Evolutionary conservation across 2,797 vertebrate species (phyloP).

Genomic region (Staurois parvus): DNA sequence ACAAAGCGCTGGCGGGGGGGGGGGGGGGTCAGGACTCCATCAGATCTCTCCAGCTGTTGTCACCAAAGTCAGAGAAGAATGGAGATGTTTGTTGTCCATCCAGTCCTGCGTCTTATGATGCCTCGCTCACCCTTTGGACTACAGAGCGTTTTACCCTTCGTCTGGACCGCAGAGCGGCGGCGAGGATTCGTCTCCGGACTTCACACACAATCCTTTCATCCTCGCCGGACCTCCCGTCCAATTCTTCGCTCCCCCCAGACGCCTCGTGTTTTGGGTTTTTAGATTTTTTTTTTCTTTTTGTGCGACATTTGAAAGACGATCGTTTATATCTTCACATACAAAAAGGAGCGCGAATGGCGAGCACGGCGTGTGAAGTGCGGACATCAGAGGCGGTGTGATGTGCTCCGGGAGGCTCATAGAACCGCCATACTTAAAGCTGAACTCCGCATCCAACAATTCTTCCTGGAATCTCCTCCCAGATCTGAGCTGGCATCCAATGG

Average conservation of each 20-base stretch:
- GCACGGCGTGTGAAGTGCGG: conserved; percentile 75
- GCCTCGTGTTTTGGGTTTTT: conserved; percentile 24
- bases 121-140: conserved; percentile 91
- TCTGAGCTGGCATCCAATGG: too few species aligned
- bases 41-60: conserved; percentile 86
- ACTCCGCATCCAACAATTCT: too few species aligned
- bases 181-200: conserved; percentile 81
- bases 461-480: too few species aligned
- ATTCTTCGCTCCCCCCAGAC: conserved; percentile 66
- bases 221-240: conserved; percentile 81
- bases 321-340: conserved; percentile 53
- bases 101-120: conserved; percentile 98
- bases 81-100: conserved; percentile 95
- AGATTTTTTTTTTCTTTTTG: conserved; percentile 62
- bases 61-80: conserved; percentile 92
- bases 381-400: conserved; percentile 75
- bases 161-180: conserved; percentile 94
- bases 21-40: conserved; percentile 89
- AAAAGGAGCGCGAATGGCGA: conserved; percentile 81
- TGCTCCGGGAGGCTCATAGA: background rate
- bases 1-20: too few species aligned
- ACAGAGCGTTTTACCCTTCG: conserved; percentile 92
- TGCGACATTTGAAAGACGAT: conserved; percentile 88
- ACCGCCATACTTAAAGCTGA: too few species aligned
- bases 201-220: conserved; percentile 97